These are phyloP conservation scores for Ornithoptera alexandrae DNA, from an alignment of 2,888 invertebrate genomes.

Conservation along the genomic window DNA sequence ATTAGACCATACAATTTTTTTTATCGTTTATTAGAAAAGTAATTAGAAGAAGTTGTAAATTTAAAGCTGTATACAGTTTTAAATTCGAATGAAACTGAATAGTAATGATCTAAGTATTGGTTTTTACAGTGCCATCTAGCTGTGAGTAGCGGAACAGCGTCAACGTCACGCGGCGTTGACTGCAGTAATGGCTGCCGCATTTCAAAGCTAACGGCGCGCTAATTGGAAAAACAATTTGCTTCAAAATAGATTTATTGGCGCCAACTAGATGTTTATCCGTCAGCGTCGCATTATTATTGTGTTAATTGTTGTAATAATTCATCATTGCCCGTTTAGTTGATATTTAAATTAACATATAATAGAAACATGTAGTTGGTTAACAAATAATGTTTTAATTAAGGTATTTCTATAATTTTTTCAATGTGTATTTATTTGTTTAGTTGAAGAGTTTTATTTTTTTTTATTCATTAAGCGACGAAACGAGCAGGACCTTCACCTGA, in stretches of 20 bases:
- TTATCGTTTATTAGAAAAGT: too few species aligned
- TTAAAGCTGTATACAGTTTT: too few species aligned
- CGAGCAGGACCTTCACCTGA: too few species aligned
- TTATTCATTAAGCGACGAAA: too few species aligned
- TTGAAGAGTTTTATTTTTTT: too few species aligned
- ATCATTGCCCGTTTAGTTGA: constrained; percentile 27
- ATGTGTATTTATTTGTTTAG: not conserved
- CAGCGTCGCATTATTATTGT: constrained; percentile 36
- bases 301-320: constrained; percentile 31
- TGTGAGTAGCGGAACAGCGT: constrained; percentile 55
- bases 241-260: constrained; percentile 66
- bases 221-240: constrained; percentile 66
- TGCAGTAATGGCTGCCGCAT: constrained; percentile 47
- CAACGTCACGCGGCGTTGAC: constrained; percentile 49
- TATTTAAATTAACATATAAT: constrained; percentile 28
- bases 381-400: constrained; percentile 21
- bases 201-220: constrained; percentile 52
- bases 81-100: too few species aligned
- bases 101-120: constrained; percentile 36
- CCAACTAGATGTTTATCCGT: constrained; percentile 50
- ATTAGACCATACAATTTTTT: too few species aligned
- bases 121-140: constrained; percentile 61
- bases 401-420: constrained; percentile 9
- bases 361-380: constrained; percentile 30
- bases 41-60: too few species aligned